These are phyloP conservation scores for Pocota personata DNA, from an alignment of 2,888 invertebrate genomes.

Conservation along the genomic window DNA sequence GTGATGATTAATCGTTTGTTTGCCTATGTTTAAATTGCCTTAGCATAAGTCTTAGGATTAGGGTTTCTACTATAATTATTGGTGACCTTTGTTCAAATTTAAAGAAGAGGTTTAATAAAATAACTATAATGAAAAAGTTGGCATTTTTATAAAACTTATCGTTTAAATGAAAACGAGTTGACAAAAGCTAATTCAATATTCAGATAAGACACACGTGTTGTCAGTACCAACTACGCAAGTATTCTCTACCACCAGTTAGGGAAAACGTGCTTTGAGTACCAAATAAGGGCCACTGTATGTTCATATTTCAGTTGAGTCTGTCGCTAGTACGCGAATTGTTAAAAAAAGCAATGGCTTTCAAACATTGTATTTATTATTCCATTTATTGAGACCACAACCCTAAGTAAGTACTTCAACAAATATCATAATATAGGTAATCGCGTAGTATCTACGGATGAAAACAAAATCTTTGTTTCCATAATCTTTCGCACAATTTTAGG, in stretches of 20 bases:
- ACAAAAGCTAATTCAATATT: neutral
- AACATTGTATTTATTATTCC: too few species aligned
- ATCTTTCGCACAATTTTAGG: too few species aligned
- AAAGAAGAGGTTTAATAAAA: conserved; percentile 48
- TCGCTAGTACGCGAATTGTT: too few species aligned
- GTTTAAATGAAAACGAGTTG: neutral
- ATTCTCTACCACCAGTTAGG: neutral
- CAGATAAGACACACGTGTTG: neutral
- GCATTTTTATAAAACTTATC: neutral
- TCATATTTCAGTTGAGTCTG: too few species aligned
- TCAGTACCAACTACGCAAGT: too few species aligned
- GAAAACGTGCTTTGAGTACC: neutral
- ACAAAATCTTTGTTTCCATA: too few species aligned
- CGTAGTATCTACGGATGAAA: too few species aligned
- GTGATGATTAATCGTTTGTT: conserved; percentile 30
- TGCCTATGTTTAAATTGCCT: conserved; percentile 51
- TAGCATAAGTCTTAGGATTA: conserved; percentile 67
- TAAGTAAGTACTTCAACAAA: too few species aligned
- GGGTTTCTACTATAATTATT: conserved; percentile 43
- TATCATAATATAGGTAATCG: too few species aligned
- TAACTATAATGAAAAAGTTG: neutral
- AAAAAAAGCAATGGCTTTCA: too few species aligned
- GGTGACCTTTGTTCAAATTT: conserved; percentile 38
- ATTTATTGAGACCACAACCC: too few species aligned
- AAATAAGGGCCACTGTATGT: too few species aligned